Conservation (phyloP, 2,113 vertebrate species). For the Pardalotus punctatus region DNA sequence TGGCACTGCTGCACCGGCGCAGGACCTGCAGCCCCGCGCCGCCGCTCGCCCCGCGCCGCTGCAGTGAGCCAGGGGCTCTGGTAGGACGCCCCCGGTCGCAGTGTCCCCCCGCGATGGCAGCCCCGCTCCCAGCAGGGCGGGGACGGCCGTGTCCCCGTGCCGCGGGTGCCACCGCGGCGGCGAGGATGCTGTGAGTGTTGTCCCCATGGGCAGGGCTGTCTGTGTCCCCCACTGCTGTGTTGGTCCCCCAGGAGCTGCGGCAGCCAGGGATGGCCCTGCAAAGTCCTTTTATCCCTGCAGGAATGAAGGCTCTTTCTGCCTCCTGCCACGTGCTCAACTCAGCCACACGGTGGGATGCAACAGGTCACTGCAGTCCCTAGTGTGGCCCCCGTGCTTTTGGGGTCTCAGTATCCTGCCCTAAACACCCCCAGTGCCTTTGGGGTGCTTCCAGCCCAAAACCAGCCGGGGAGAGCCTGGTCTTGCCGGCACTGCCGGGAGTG, state of each 20-base stretch:
- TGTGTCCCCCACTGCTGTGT: rapidly evolving
- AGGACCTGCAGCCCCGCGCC: not conserved
- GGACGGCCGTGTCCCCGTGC: too few relatives aligned
- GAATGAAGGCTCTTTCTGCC: not conserved
- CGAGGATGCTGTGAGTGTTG: rapidly evolving
- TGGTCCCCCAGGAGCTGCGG: not conserved
- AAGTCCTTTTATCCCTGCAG: not conserved
- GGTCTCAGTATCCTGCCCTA: not conserved
- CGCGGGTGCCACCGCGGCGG: not conserved
- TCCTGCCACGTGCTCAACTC: not conserved
- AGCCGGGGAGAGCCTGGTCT: not conserved
- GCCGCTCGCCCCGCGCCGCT: not conserved
- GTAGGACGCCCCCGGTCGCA: rapidly evolving
- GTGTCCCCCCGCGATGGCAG: too few relatives aligned
- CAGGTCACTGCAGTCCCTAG: rapidly evolving
- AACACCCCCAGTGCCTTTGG: too few relatives aligned
- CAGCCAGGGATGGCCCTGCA: not conserved
- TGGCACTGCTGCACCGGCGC: slow-evolving; percentile 30
- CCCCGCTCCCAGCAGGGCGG: not conserved
- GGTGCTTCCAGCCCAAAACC: not conserved
- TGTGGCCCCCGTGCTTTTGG: not conserved
- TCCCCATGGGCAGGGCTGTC: rapidly evolving
- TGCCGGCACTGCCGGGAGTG: rapidly evolving
- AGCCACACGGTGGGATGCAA: rapidly evolving
- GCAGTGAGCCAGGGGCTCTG: not conserved